Conservation (phyloP, 2,113 vertebrate genomes). For the Hydrolagus affinis region DNA sequence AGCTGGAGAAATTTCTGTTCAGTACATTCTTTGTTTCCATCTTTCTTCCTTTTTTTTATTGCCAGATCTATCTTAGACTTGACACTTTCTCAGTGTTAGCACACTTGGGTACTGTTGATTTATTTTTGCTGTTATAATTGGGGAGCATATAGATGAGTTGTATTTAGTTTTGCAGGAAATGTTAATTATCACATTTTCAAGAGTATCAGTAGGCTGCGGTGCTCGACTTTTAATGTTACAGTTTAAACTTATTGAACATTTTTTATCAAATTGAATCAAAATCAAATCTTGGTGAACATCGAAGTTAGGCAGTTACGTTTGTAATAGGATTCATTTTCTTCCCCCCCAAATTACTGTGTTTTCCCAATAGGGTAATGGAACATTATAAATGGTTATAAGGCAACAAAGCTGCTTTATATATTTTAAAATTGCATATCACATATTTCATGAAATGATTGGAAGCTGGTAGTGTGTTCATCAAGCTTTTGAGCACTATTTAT, state of each 20-base stretch:
- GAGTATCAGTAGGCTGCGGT: background rate
- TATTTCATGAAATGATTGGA: background rate
- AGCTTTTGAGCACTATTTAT: constrained; percentile 7
- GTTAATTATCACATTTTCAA: background rate
- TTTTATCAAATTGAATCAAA: background rate
- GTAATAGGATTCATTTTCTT: constrained; percentile 1
- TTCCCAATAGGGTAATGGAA: background rate
- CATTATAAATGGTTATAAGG: background rate
- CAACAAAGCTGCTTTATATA: background rate
- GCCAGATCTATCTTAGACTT: background rate
- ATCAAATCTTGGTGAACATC: background rate
- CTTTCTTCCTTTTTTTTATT: background rate
- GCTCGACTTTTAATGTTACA: background rate
- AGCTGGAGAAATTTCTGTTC: background rate
- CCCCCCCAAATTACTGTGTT: background rate
- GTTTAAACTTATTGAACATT: background rate
- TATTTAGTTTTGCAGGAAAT: background rate
- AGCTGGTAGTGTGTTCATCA: background rate
- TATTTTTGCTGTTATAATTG: constrained; percentile 9
- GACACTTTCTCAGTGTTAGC: background rate
- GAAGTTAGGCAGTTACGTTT: background rate
- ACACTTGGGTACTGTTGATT: constrained; percentile 32
- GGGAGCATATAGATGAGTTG: background rate
- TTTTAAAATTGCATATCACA: background rate
- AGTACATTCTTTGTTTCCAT: no score